A percentile compares a stretch with the other conserved stretches of the same genome.
phyloP scores from a whole-genome alignment of 2,797 vertebrate genomes.

The Crenichthys baileyi region DNA sequence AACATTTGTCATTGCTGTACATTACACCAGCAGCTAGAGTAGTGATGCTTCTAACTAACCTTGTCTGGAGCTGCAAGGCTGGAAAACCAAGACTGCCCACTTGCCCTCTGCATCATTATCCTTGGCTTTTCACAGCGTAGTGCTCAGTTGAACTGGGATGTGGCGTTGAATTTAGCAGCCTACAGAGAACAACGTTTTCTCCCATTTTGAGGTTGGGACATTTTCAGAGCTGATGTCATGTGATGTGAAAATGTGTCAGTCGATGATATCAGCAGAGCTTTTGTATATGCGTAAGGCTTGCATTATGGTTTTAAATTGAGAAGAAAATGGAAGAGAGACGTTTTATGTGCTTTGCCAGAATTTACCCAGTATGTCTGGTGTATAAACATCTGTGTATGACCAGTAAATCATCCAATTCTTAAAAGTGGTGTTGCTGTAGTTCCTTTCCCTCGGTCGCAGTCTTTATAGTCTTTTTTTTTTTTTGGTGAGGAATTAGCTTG shows the following conservation, averaged over 20 bases:
- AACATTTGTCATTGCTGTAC: slow-evolving; percentile 6
- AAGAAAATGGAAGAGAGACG: slow-evolving; percentile 37
- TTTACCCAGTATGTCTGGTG: slow-evolving; percentile 20
- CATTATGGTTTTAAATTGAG: slow-evolving; percentile 11
- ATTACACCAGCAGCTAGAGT: slow-evolving; percentile 22
- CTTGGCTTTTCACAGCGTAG: slow-evolving; percentile 73
- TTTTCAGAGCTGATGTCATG: slow-evolving; percentile 64
- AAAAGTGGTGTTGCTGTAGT: slow-evolving; percentile 24
- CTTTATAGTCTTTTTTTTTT: slow-evolving; percentile 25
- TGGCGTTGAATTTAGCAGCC: slow-evolving; percentile 77
- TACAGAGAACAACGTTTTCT: slow-evolving; percentile 67
- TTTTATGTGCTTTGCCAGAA: slow-evolving; percentile 30
- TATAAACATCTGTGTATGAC: slow-evolving; percentile 48
- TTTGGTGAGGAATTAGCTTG: slow-evolving; percentile 19
- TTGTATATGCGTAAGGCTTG: slow-evolving; percentile 27
- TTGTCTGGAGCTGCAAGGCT: slow-evolving; percentile 35
- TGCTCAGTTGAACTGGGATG: slow-evolving; percentile 72
- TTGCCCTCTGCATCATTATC: slow-evolving; percentile 64
- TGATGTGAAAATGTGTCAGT: slow-evolving; percentile 49
- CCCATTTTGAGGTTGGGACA: slow-evolving; percentile 51
- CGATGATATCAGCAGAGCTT: slow-evolving; percentile 55
- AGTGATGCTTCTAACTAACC: slow-evolving; percentile 50
- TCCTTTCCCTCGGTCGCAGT: slow-evolving; percentile 27
- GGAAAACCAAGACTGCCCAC: slow-evolving; percentile 43
- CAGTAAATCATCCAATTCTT: slow-evolving; percentile 25